Conservation (phyloP, 2,113 vertebrate genomes). For the Etia nguti region DNA sequence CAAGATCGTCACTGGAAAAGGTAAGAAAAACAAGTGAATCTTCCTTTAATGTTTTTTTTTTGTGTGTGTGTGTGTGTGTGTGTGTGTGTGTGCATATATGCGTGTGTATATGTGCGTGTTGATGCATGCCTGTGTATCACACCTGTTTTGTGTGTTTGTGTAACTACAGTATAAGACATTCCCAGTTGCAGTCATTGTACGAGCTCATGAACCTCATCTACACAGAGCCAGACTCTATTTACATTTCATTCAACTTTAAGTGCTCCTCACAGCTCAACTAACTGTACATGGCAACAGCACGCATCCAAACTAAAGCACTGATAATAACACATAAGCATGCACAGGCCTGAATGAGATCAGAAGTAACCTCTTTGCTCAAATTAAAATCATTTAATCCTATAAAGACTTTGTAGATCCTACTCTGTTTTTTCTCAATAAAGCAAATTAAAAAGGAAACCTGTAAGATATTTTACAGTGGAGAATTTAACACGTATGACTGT, state of each 20-base stretch:
- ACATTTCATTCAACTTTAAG: constrained; percentile 31
- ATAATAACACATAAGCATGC: constrained; percentile 52
- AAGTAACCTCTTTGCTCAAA: neutral
- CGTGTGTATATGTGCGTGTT: neutral
- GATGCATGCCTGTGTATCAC: constrained; percentile 29
- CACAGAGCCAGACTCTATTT: constrained; percentile 31
- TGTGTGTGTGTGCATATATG: neutral
- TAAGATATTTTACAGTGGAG: neutral
- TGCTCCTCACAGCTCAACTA: constrained; percentile 19
- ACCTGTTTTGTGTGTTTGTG: neutral
- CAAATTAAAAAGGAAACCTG: neutral
- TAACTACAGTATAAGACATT: constrained; percentile 45
- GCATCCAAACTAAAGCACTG: constrained; percentile 28
- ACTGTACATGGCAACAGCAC: constrained; percentile 29
- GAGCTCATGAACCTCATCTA: constrained; percentile 18
- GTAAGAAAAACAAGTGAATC: constrained; percentile 41
- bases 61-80: neutral
- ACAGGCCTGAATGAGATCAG: constrained; percentile 22
- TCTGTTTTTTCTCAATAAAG: neutral
- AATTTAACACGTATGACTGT: neutral
- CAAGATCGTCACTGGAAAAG: constrained; percentile 45
- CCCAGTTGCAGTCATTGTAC: constrained; percentile 31
- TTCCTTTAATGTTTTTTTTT: neutral
- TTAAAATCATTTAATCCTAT: neutral
- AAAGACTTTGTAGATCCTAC: neutral